Conservation (phyloP, 2,113 vertebrate genomes). For the Pica pica region DNA sequence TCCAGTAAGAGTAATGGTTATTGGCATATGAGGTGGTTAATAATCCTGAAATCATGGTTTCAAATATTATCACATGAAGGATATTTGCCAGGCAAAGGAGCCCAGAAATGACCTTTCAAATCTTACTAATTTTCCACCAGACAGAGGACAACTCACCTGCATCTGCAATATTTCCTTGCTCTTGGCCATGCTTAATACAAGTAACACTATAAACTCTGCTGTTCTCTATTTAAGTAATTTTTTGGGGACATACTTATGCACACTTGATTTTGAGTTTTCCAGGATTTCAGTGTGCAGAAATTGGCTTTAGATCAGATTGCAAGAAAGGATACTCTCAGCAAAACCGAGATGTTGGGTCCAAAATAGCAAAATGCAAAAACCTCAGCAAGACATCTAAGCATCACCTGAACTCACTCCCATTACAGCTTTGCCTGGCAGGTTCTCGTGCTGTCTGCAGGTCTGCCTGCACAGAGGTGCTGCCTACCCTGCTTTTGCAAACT, state of each 20-base stretch:
- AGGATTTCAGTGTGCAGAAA: background rate
- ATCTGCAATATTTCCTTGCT: background rate
- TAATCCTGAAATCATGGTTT: background rate
- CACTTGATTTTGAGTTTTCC: background rate
- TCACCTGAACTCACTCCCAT: background rate
- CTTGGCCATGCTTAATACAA: background rate
- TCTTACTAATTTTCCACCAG: background rate
- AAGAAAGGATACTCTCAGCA: background rate
- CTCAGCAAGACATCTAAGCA: background rate
- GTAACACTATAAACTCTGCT: background rate
- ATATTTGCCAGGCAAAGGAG: background rate
- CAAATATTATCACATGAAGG: background rate
- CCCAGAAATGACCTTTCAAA: background rate
- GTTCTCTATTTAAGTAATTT: background rate
- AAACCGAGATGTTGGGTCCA: background rate
- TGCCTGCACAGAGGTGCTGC: background rate
- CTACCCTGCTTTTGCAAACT: background rate
- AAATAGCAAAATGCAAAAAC: background rate
- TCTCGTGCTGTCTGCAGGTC: background rate
- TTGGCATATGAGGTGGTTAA: slow-evolving; percentile 1
- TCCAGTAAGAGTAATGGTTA: background rate
- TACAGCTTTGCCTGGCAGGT: background rate
- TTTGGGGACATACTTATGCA: background rate
- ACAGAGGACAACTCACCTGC: background rate
- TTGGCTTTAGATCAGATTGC: background rate